Evolutionary conservation across 2,888 invertebrate genomes (phyloP).

Genomic region (Acanthosepion esculentum): DNA sequence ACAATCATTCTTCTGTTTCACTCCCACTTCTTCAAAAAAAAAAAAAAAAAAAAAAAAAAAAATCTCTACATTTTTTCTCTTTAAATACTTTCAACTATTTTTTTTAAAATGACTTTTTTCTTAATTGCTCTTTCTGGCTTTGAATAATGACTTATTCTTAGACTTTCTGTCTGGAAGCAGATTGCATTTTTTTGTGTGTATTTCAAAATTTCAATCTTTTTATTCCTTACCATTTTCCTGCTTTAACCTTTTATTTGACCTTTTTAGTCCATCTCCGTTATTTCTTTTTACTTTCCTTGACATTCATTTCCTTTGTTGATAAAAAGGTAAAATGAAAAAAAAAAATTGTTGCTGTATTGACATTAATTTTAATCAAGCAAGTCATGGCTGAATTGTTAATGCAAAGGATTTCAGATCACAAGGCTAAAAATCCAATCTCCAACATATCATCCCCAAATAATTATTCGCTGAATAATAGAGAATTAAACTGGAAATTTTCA

Average conservation of each 20-base stretch:
- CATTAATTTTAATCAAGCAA: background rate
- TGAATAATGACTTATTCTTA: background rate
- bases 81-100: background rate
- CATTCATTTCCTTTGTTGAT: constrained; percentile 15
- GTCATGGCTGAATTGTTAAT: background rate
- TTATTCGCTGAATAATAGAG: too few relatives aligned
- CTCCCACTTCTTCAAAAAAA: background rate
- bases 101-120: background rate
- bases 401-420: background rate
- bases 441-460: too few relatives aligned
- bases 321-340: background rate
- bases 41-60: background rate
- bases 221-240: background rate
- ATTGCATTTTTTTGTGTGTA: background rate
- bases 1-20: too few relatives aligned
- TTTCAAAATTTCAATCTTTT: background rate
- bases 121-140: background rate
- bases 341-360: background rate
- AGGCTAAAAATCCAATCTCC: too few relatives aligned
- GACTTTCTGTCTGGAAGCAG: background rate
- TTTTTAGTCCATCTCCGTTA: background rate
- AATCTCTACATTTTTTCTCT: background rate
- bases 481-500: too few relatives aligned
- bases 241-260: background rate
- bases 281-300: background rate